Conservation (phyloP, 2,797 vertebrate species). For the Triplophysa bombifrons region DNA sequence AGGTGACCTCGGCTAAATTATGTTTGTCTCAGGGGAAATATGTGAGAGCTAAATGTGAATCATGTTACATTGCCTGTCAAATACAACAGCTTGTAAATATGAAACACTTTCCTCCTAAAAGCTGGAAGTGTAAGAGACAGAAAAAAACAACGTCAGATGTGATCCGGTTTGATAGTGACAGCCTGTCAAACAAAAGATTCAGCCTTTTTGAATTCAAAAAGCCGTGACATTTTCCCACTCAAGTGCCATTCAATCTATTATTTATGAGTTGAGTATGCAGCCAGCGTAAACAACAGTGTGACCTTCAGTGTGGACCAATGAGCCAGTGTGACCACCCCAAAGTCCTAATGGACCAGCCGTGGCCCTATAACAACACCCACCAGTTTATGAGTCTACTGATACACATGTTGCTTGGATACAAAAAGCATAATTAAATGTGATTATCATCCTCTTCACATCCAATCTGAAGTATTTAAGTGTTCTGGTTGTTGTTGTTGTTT, state of each 20-base stretch:
- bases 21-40: constrained; percentile 24
- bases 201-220: constrained; percentile 62
- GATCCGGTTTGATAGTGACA: neutral
- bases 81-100: constrained; percentile 8
- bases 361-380: constrained; percentile 68
- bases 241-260: constrained; percentile 67
- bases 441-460: constrained; percentile 74
- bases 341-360: constrained; percentile 62
- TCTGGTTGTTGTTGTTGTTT: constrained; percentile 48
- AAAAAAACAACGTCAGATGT: neutral
- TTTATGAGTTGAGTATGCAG: constrained; percentile 66
- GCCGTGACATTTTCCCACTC: constrained; percentile 75
- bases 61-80: neutral
- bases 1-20: constrained; percentile 48
- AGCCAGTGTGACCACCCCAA: constrained; percentile 57
- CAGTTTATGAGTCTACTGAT: constrained; percentile 63
- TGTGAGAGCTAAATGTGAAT: constrained; percentile 29
- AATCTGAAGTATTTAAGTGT: constrained; percentile 69
- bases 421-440: constrained; percentile 81
- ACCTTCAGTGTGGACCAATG: constrained; percentile 52
- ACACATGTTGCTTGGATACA: constrained; percentile 81
- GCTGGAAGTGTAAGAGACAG: neutral
- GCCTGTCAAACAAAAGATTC: constrained; percentile 8
- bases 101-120: neutral
- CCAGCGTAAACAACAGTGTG: constrained; percentile 53